Base-by-base conservation (phyloP, 2,888 invertebrate species). In the Xestia c-nigrum region DNA sequence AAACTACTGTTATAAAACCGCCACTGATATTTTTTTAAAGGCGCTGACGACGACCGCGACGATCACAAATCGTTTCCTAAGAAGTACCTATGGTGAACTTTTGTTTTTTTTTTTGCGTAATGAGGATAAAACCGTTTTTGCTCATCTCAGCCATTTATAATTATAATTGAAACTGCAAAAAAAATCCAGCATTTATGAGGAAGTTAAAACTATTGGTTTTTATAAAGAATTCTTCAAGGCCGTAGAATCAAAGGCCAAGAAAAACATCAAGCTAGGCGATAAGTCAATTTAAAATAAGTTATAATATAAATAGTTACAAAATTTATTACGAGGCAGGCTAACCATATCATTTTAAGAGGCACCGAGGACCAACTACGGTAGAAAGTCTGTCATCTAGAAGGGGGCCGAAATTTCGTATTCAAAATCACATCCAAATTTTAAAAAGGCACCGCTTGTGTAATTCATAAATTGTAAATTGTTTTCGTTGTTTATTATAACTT, bases 161-260 rank as follows among this genome's bases (percentile, higher is more conserved):
- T 52, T 12, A 64, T 46, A 0, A 10, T n/a, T 14, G 16, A 6
- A 1, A 16, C 9, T 5, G 31, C 19, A 78, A 69, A 69, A 76
- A 78, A n/a, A 50, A 21, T 0, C 9, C 19, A 50, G 16, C 10
- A 24, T 47, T 57, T 21, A 79, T 19, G 19, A 79, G 71, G 59
- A 79, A 76, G 70, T 21, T 21, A 38, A 12, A 0, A 52, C 21
- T 6, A 2, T 50, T 72, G 1, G 10, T 78, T 79, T 70, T 76
- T 59, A 21, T 47, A 24, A 12, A 50, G 40, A 3, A 24, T 52
- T 31, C 21, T 67, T 59, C 19, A 79, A 79, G n/a, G 79, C 12
- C n/a, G 5, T 59, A 12, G 7, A 40, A 50, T 50, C 57, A 78
- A 57, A 67, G 68, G 57, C 78, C 19, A n/a, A n/a, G 38, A 1